Evolutionary conservation across 2,888 invertebrate species (phyloP).

Genomic region (Thymelicus sylvestris): DNA sequence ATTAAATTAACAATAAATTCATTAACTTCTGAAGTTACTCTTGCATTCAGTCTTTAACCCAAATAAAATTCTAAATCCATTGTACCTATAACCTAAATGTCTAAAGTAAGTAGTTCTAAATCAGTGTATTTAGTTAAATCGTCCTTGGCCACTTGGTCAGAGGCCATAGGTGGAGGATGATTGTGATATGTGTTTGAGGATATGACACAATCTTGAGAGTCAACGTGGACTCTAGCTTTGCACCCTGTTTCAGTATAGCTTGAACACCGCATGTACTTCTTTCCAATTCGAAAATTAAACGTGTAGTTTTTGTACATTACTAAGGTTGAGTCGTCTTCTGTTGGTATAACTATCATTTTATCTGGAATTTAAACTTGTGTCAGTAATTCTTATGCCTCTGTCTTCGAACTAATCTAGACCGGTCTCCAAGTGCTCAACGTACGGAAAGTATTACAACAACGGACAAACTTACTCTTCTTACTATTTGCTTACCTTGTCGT

Average conservation of each 20-base stretch:
- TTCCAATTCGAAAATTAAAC: constrained; percentile 25
- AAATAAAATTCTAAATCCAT: background rate
- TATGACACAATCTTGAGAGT: constrained; percentile 2
- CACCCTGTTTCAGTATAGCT: background rate
- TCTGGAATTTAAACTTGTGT: background rate
- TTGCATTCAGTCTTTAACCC: background rate
- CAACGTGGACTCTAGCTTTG: constrained; percentile 10
- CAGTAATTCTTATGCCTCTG: no score
- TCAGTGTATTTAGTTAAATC: background rate
- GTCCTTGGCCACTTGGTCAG: background rate
- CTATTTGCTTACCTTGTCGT: background rate
- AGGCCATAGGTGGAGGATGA: constrained; percentile 25
- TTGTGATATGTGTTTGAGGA: constrained; percentile 30
- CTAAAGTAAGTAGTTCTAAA: background rate
- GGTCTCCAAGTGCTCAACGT: no score
- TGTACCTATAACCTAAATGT: background rate
- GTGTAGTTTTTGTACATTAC: constrained; percentile 43
- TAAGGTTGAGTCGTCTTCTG: constrained; percentile 27
- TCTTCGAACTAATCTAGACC: no score
- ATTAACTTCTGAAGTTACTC: background rate
- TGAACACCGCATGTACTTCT: constrained; percentile 7
- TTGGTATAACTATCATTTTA: background rate
- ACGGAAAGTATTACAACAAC: no score
- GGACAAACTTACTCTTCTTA: no score
- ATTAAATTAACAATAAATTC: background rate